A percentile compares a stretch with the other conserved stretches of the same genome.
phyloP scores from a whole-genome alignment of 2,113 vertebrate species.

The Noctilio leporinus region DNA sequence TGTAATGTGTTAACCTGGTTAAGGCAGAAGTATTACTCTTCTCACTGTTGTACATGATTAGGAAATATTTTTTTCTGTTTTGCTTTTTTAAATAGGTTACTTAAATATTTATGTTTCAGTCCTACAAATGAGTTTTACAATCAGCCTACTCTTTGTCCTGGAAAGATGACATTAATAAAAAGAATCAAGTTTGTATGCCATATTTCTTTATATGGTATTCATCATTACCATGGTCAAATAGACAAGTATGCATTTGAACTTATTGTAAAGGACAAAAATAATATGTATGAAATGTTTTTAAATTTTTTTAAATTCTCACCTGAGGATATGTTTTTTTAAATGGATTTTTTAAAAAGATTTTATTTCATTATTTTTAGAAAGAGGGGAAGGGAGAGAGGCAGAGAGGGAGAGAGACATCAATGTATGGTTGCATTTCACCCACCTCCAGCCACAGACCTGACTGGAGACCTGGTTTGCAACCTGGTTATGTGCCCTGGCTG shows the following conservation, averaged over 20 bases:
- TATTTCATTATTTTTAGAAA: no score
- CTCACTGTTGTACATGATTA: background rate
- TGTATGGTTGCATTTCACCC: no score
- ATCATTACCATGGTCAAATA: background rate
- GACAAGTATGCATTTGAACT: background rate
- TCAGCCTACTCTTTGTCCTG: background rate
- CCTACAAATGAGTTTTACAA: background rate
- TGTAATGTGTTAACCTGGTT: background rate
- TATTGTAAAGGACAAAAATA: constrained; percentile 5
- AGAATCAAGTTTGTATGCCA: background rate
- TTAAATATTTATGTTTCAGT: background rate
- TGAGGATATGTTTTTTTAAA: no score
- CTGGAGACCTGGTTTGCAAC: no score
- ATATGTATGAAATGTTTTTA: background rate
- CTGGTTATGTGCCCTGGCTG: no score
- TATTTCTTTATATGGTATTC: background rate
- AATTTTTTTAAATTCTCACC: no score
- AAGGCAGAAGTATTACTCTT: background rate
- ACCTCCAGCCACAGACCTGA: no score
- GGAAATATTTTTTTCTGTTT: background rate
- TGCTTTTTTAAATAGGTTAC: background rate
- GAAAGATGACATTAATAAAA: background rate
- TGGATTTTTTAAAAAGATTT: no score
- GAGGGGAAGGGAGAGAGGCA: no score
- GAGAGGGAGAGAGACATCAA: no score